phyloP scores from a whole-genome alignment of 2,113 vertebrate species.

The Helogale parvula region DNA sequence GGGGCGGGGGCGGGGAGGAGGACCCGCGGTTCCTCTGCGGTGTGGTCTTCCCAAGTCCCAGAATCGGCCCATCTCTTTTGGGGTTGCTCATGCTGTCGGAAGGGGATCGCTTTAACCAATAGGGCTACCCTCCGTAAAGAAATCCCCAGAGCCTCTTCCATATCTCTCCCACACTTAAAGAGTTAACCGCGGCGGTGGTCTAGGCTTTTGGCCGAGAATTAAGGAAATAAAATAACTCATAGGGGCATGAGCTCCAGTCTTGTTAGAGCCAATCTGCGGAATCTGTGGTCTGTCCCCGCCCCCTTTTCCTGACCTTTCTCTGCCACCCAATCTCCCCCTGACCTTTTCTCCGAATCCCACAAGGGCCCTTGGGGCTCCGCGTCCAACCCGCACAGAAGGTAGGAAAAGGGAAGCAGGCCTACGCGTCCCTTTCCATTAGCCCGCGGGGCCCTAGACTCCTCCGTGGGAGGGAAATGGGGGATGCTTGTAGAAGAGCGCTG shows the following conservation, averaged over 20 bases:
- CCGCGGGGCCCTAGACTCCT: background rate
- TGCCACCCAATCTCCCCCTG: background rate
- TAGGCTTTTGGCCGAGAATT: slow-evolving; percentile 61
- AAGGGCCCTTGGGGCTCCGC: background rate
- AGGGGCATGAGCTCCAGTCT: background rate
- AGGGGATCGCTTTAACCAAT: slow-evolving; percentile 38
- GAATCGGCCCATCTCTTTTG: background rate
- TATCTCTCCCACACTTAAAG: slow-evolving; percentile 35
- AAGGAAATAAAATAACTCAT: slow-evolving; percentile 75
- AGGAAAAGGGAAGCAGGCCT: background rate
- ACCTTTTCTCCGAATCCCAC: slow-evolving; percentile 23
- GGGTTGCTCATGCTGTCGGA: background rate
- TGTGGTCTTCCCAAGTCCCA: background rate
- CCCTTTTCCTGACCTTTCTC: slow-evolving; percentile 37
- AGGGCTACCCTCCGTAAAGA: background rate
- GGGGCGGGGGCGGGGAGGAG: background rate
- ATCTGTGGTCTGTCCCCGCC: background rate
- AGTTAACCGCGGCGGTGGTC: slow-evolving; percentile 70
- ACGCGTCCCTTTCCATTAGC: background rate
- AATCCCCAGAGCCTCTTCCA: background rate
- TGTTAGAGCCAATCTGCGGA: slow-evolving; percentile 44
- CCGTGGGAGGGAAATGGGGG: background rate
- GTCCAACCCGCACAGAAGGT: background rate
- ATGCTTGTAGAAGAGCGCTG: background rate
- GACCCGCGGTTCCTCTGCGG: background rate